A percentile compares a stretch with the other conserved stretches of the same genome.
Conservation (phyloP, 2,113 vertebrate species). For the Charadrius vociferus region DNA sequence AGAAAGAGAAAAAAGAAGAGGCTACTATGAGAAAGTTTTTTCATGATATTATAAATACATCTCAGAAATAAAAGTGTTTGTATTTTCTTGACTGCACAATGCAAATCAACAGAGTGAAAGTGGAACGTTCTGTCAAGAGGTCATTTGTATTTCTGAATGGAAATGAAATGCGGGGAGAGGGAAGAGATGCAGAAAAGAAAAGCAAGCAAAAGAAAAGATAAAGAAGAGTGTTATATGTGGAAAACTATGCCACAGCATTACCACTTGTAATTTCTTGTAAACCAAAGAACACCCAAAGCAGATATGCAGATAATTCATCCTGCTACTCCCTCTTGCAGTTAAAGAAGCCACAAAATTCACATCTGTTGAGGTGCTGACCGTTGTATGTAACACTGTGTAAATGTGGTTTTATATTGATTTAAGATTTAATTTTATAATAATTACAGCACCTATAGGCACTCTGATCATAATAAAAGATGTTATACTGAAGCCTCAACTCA, state of each 20-base stretch:
- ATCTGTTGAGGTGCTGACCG: neutral
- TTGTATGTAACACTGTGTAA: neutral
- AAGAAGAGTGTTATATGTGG: neutral
- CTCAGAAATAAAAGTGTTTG: neutral
- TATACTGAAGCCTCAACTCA: neutral
- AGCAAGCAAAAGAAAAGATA: neutral
- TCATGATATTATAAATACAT: constrained; percentile 15
- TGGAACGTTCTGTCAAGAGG: neutral
- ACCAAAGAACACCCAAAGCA: neutral
- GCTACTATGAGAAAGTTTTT: neutral
- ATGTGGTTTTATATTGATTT: neutral
- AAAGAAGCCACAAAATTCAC: neutral
- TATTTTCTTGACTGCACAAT: constrained; percentile 3
- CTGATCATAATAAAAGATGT: neutral
- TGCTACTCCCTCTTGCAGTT: neutral
- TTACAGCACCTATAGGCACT: neutral
- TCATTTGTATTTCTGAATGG: neutral
- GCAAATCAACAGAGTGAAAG: constrained; percentile 26
- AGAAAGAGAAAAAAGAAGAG: constrained; percentile 17
- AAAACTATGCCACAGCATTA: neutral
- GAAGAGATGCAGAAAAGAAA: neutral
- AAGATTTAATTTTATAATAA: neutral
- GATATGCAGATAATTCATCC: neutral
- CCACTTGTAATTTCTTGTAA: neutral
- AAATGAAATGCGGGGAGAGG: constrained; percentile 6